Evolutionary conservation across 2,888 invertebrate species (phyloP), one percentile per base, ranked within the genome.

Genomic region (Parthenolecanium corni): DNA sequence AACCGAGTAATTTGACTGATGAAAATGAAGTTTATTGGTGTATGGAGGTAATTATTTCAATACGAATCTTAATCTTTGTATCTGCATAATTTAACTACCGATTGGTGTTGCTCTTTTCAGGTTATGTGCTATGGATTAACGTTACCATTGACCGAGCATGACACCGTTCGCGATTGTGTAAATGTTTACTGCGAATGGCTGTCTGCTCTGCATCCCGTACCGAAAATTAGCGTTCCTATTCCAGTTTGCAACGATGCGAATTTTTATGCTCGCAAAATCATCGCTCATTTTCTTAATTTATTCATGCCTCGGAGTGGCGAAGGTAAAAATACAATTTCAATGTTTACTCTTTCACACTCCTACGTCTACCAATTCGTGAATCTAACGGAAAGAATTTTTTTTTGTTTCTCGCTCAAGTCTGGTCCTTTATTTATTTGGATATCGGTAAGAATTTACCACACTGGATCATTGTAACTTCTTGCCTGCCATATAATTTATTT

Each of bases 131-230:
- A 84, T 75, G 95, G 96, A 0, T 78, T 97, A 3, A 89, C 91
- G 14, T 77, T 96, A 49, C 93, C 94, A 0, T 76, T 96, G 52
- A 80, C 83, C 38, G 95, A 96, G 74, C 92, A 94, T 73, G 94
- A 94, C 70, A 90, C 93, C 0, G 86, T 96, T 57, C 85, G 93
- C 67, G 94, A 95, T 74, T 96, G 95, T 73, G 95, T 95, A 46
- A 90, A 90, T 72, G 87, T 96, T 38, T 96, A 96, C 72, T 95
- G 94, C 74, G 93, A 96, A 71, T 97, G 96, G 96, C 77, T 97
- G 67, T 86, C 89, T 0, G 89, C 94, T 2, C 77, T 96, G 66
- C 82, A 89, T 68, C 84, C 86, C 23, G 81, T 82, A 24, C 89
- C 91, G 1, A 88, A 90, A 71, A 82, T 89, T 61, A 87, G 90